These are phyloP conservation scores for Cataglyphis albicans DNA, from an alignment of 2,888 invertebrate species.

Conservation along the genomic window DNA sequence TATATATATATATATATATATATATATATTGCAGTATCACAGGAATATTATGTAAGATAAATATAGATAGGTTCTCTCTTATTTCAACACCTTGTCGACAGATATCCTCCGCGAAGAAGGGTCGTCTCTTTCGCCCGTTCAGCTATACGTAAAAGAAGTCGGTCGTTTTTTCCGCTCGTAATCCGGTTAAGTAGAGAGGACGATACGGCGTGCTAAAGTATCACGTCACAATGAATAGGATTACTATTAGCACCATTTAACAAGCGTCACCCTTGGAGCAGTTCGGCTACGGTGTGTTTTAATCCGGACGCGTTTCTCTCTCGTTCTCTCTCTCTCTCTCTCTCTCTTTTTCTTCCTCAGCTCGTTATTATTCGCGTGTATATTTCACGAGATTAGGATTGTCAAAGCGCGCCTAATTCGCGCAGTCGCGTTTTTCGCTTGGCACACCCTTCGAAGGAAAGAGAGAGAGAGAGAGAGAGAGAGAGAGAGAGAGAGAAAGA, in stretches of 20 bases:
- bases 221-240: conserved; percentile 67
- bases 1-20: too few relatives aligned
- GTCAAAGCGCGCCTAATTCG: conserved; percentile 71
- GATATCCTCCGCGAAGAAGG: conserved; percentile 5
- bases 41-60: conserved; percentile 32
- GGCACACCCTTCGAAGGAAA: conserved; percentile 21
- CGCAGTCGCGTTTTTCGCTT: conserved; percentile 49
- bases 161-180: conserved; percentile 29
- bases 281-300: conserved; percentile 61
- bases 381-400: conserved; percentile 75
- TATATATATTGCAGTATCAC: not conserved
- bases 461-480: conserved; percentile 1
- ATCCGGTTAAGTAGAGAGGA: conserved; percentile 45
- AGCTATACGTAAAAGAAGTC: conserved; percentile 15
- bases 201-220: conserved; percentile 30
- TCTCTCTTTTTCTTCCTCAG: not conserved
- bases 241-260: conserved; percentile 75
- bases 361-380: conserved; percentile 72
- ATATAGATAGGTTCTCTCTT: conserved; percentile 30
- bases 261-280: conserved; percentile 54
- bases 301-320: conserved; percentile 60
- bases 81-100: conserved; percentile 37
- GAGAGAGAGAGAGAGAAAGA: conserved; percentile 5
- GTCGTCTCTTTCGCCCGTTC: not conserved
- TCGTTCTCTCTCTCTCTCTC: not conserved